Evolutionary conservation across 2,888 invertebrate species (phyloP).

Genomic region (Mantis religiosa): DNA sequence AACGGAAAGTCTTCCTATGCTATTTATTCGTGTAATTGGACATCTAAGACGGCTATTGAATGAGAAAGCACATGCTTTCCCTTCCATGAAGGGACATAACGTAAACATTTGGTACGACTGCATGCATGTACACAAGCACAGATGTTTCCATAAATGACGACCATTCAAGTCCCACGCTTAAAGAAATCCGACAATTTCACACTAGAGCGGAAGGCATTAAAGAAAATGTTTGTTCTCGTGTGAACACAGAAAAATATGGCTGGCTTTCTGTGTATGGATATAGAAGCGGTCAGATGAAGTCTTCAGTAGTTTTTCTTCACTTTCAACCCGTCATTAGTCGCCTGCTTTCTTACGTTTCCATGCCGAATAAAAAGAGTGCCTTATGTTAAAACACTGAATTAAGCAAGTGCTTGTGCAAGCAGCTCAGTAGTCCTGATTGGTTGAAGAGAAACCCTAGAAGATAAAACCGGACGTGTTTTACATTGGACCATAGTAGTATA

Average conservation of each 20-base stretch:
- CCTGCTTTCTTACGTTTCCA: neutral
- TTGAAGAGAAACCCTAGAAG: neutral
- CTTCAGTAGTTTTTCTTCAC: neutral
- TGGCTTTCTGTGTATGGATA: neutral
- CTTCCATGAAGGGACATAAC: neutral
- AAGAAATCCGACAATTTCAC: neutral
- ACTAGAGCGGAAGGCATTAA: neutral
- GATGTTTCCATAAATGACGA: neutral
- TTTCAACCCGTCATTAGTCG: neutral
- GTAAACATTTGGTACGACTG: neutral
- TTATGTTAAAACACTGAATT: neutral
- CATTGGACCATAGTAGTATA: neutral
- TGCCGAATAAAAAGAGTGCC: neutral
- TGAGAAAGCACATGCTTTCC: neutral
- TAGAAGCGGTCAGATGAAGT: neutral
- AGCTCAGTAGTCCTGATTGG: neutral
- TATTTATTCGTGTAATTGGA: too few species aligned
- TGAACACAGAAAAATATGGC: neutral
- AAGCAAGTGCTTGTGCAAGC: neutral
- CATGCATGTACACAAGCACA: neutral
- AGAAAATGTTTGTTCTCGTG: neutral
- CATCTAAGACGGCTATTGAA: neutral
- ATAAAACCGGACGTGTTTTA: neutral
- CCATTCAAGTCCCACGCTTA: neutral
- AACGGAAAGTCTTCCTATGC: too few species aligned